A percentile compares a stretch with the other conserved stretches of the same genome.
Conservation (phyloP, 2,888 invertebrate species). For the Drosophila emarginata region DNA sequence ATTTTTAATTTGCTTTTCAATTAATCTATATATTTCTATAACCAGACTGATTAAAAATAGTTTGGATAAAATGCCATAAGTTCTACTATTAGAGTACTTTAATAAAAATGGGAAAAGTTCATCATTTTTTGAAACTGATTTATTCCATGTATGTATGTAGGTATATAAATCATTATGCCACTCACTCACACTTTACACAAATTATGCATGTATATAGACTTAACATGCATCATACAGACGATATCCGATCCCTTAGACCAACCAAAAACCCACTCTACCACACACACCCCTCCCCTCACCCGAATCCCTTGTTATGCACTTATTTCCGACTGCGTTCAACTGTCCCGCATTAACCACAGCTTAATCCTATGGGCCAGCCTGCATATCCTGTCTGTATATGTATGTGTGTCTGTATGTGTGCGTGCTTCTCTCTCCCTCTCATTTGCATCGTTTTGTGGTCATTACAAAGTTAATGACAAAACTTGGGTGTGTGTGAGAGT, state of each 20-base stretch:
- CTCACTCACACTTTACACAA: conserved; percentile 2
- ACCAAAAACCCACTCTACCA: not conserved
- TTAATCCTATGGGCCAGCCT: conserved; percentile 8
- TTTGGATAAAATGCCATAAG: too few relatives aligned
- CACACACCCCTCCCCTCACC: not conserved
- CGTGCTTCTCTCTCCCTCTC: conserved; percentile 2
- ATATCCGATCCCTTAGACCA: not conserved
- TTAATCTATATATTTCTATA: too few relatives aligned
- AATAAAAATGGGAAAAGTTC: too few relatives aligned
- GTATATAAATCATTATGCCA: conserved; percentile 3
- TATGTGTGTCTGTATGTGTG: not conserved
- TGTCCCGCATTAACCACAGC: conserved; percentile 13
- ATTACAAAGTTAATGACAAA: conserved; percentile 57
- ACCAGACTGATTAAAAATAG: too few relatives aligned
- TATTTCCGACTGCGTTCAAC: conserved; percentile 1
- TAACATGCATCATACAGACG: conserved; percentile 3
- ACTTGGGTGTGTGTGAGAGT: conserved; percentile 31
- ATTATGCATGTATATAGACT: conserved; percentile 3
- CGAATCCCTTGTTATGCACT: not conserved
- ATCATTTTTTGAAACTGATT: not conserved
- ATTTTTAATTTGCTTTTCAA: too few relatives aligned
- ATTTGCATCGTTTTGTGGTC: conserved; percentile 51
- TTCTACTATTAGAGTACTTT: too few relatives aligned
- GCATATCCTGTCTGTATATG: conserved; percentile 3
- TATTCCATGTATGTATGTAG: not conserved